Percentiles rank a stretch among this genome's conserved stretches.
Conservation (phyloP, 2,888 invertebrate genomes). For the Digitonthophagus gazella region DNA sequence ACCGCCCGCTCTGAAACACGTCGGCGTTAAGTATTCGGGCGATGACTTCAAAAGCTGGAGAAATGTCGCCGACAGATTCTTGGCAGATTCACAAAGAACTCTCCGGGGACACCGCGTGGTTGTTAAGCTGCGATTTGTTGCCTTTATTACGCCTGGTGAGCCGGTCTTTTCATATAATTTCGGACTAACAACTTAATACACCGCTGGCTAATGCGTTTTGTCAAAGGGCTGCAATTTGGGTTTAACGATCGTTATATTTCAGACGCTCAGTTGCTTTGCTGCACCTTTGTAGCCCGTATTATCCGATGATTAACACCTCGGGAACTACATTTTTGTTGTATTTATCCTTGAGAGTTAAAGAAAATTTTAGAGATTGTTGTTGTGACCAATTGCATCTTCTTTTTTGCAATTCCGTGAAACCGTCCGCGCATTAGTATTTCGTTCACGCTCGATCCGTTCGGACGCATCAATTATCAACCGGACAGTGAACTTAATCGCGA, state of each 20-base stretch:
- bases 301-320: too few relatives aligned
- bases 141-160: neutral
- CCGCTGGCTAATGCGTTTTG: neutral
- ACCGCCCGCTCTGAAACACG: too few relatives aligned
- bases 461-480: conserved; percentile 28
- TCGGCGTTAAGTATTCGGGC: too few relatives aligned
- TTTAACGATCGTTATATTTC: neutral
- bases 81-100: neutral
- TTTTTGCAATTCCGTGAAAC: neutral
- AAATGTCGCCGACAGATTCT: neutral
- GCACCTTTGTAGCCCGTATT: too few relatives aligned
- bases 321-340: too few relatives aligned
- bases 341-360: too few relatives aligned
- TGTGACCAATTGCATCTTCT: too few relatives aligned
- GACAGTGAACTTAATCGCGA: conserved; percentile 29
- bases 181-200: neutral
- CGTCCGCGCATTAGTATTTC: conserved; percentile 12
- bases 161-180: neutral
- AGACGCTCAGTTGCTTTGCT: neutral
- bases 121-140: neutral
- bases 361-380: too few relatives aligned
- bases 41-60: neutral
- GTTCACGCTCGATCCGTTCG: conserved; percentile 17
- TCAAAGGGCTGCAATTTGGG: neutral
- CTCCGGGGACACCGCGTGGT: neutral